These are phyloP conservation scores for Syrrhaptes paradoxus DNA, from an alignment of 2,113 vertebrate genomes.

Conservation along the genomic window DNA sequence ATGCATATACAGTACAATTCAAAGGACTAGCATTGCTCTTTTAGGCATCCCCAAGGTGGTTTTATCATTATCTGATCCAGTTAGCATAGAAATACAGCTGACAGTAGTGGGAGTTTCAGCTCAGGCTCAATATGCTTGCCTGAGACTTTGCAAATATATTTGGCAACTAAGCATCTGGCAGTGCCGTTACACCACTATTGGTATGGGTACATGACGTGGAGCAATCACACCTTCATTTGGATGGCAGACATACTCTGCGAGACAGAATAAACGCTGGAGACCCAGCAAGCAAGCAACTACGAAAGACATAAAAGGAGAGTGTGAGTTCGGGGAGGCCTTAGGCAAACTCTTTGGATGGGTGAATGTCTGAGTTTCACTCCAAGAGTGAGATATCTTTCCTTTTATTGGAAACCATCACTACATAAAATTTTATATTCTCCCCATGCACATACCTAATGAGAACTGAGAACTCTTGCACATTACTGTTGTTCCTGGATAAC, in stretches of 20 bases:
- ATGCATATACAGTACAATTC: neutral
- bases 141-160: neutral
- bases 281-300: neutral
- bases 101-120: neutral
- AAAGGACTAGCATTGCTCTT: neutral
- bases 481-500: constrained; percentile 44
- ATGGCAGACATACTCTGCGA: neutral
- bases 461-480: constrained; percentile 6
- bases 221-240: neutral
- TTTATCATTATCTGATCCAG: neutral
- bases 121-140: neutral
- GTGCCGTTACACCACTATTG: neutral
- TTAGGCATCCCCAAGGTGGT: neutral
- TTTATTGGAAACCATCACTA: constrained; percentile 48
- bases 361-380: constrained; percentile 14
- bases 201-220: neutral
- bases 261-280: neutral
- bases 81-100: neutral
- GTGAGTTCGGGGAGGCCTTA: constrained; percentile 15
- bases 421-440: constrained; percentile 39
- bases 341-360: neutral
- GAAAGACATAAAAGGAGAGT: neutral
- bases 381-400: constrained; percentile 39
- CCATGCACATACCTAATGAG: neutral
- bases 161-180: neutral